Evolutionary conservation across 2,888 invertebrate genomes (phyloP).

Genomic region (Antheraea yamamai): DNA sequence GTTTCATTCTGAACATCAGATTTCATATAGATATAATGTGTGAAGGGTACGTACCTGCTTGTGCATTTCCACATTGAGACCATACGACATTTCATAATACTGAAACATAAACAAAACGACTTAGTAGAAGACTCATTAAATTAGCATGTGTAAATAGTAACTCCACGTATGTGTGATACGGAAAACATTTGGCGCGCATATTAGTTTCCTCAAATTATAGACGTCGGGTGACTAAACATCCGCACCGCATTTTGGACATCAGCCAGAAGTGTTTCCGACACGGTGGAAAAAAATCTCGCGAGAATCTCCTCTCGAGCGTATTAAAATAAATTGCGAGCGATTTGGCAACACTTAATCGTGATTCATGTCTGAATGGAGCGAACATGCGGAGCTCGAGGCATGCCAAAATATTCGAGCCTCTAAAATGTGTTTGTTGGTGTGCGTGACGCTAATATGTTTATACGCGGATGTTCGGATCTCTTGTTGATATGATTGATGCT

Average conservation of each 20-base stretch:
- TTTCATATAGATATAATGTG: background rate
- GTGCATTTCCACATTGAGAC: constrained; percentile 98
- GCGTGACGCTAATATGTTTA: constrained; percentile 47
- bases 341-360: constrained; percentile 82
- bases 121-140: constrained; percentile 39
- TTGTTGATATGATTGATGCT: constrained; percentile 42
- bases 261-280: constrained; percentile 81
- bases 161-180: constrained; percentile 55
- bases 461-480: constrained; percentile 46
- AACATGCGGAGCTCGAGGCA: constrained; percentile 70
- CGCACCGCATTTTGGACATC: constrained; percentile 72
- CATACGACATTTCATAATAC: constrained; percentile 99
- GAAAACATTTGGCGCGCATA: constrained; percentile 75
- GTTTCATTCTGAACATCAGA: background rate
- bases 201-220: constrained; percentile 78
- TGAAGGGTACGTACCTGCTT: constrained; percentile 89
- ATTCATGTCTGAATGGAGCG: constrained; percentile 75
- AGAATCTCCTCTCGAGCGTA: constrained; percentile 77
- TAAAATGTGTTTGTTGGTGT: constrained; percentile 53
- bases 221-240: constrained; percentile 78
- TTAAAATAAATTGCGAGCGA: constrained; percentile 82
- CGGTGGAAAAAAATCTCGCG: constrained; percentile 72
- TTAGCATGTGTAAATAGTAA: constrained; percentile 48
- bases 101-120: constrained; percentile 84
- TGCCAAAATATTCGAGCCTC: constrained; percentile 69